Percentiles rank a stretch among this genome's conserved stretches.
phyloP scores from a whole-genome alignment of 2,888 invertebrate species.

The Biston betularia region DNA sequence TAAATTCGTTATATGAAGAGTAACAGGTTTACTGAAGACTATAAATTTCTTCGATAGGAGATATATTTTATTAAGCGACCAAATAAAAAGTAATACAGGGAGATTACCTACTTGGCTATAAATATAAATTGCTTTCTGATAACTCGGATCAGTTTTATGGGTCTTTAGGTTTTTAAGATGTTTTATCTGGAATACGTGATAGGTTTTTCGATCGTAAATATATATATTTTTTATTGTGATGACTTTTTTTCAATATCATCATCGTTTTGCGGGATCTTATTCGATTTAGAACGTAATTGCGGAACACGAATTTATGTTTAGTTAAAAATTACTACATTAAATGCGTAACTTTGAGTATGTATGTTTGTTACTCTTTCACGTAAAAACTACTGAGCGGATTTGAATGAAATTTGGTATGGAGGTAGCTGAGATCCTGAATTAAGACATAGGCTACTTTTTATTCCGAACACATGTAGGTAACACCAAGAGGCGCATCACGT shows the following conservation, averaged over 20 bases:
- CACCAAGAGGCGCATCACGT: no score
- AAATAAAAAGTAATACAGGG: constrained; percentile 65
- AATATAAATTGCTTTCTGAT: constrained; percentile 64
- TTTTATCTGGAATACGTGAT: constrained; percentile 44
- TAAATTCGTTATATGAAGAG: constrained; percentile 76
- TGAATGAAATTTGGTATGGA: no score
- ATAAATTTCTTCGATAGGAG: constrained; percentile 65
- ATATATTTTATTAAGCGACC: constrained; percentile 74
- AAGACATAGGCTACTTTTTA: no score
- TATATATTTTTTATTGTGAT: constrained; percentile 35
- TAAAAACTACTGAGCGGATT: no score
- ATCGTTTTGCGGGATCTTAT: constrained; percentile 13
- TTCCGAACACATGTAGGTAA: no score
- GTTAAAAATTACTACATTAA: no score
- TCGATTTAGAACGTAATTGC: constrained; percentile 12
- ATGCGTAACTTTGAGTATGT: no score
- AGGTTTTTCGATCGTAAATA: constrained; percentile 34
- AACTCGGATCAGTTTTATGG: constrained; percentile 47
- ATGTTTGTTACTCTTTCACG: no score
- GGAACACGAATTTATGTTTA: constrained; percentile 8
- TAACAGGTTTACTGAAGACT: constrained; percentile 71
- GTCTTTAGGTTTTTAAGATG: constrained; percentile 43
- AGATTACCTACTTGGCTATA: constrained; percentile 58
- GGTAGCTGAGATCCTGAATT: no score
- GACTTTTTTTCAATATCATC: constrained; percentile 32